These are phyloP conservation scores for Argyresthia albistria DNA, from an alignment of 2,888 invertebrate species.

Conservation along the genomic window DNA sequence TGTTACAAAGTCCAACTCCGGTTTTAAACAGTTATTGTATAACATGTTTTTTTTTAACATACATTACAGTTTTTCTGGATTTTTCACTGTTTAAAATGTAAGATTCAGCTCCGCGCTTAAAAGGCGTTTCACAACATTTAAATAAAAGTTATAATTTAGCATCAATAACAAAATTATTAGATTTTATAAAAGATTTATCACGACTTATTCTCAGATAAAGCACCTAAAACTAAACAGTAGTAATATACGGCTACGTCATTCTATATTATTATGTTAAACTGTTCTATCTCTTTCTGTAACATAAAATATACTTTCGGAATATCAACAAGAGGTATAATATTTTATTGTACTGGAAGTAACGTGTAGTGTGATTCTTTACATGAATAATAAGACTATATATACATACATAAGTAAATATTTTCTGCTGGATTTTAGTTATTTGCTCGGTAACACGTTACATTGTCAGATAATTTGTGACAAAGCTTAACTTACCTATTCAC, in stretches of 20 bases:
- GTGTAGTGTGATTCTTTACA: not conserved
- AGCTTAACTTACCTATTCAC: slow-evolving; percentile 1
- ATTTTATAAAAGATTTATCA: slow-evolving; percentile 37
- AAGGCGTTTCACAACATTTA: not conserved
- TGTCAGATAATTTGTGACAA: slow-evolving; percentile 2
- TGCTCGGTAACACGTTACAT: not conserved
- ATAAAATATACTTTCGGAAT: slow-evolving; percentile 57
- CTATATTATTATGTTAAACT: slow-evolving; percentile 32
- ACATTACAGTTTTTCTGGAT: not conserved
- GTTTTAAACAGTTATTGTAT: not conserved
- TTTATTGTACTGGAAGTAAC: slow-evolving; percentile 48
- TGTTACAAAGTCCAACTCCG: slow-evolving; percentile 2
- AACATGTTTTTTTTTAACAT: not conserved
- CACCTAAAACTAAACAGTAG: slow-evolving; percentile 43
- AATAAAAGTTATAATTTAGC: not conserved
- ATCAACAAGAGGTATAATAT: slow-evolving; percentile 57
- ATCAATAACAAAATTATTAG: not conserved
- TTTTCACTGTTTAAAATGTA: not conserved
- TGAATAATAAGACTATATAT: no score
- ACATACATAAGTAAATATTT: not conserved
- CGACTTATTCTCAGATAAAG: slow-evolving; percentile 61
- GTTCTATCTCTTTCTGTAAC: slow-evolving; percentile 44
- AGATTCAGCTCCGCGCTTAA: not conserved
- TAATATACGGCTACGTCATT: slow-evolving; percentile 20
- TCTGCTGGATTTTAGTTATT: not conserved